Evolutionary conservation across 1,140 invertebrate species (phyloP), one percentile per base, ranked within the genome.

Genomic region (Onthophagus taurus): DNA sequence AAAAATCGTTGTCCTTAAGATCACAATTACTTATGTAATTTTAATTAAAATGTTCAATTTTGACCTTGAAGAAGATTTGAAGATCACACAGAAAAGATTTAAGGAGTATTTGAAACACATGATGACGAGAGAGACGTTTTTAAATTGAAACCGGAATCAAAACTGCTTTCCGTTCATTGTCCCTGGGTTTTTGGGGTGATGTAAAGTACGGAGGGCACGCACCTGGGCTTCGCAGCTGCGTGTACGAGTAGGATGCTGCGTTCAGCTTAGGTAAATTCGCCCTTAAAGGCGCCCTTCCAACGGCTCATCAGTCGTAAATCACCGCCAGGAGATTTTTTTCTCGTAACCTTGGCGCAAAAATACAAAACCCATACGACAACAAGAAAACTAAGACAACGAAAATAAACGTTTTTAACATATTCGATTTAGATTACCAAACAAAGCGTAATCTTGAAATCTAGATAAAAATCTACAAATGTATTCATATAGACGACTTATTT

Each of bases 181-280:
- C 49, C 51, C 49, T 55, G 47, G 24, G 42, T 42, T 33, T 50
- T 51, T 55, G 39, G 54, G 54, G 54, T 55, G n/a, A n/a, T n/a
- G n/a, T n/a, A n/a, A n/a, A n/a, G 54, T 44, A 52, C 48, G 48
- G 50, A 50, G 48, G 49, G 47, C 48, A 54, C 50, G 49, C 54
- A 57, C 54, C 54, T 57, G 54, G 54, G 52, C 54, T 37, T n/a
- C 54, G 52, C 54, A 57, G 54, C 54, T 57, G 54, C 54, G 49
- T n/a, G n/a, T n/a, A n/a, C n/a, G n/a, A n/a, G n/a, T n/a, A 48
- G 54, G 54, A 57, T 54, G 54, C 54, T 57, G 52, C 20, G 44
- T 35, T n/a, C n/a, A n/a, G n/a, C n/a, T 47, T 42, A 52, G 50
- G 50, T 52, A 52, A 52, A 51, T 29, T 47, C 38, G 34, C 30